Evolutionary conservation across 1,140 invertebrate species (phyloP), one percentile per base, ranked within the genome.

Genomic region (Tyrophagus putrescentiae): DNA sequence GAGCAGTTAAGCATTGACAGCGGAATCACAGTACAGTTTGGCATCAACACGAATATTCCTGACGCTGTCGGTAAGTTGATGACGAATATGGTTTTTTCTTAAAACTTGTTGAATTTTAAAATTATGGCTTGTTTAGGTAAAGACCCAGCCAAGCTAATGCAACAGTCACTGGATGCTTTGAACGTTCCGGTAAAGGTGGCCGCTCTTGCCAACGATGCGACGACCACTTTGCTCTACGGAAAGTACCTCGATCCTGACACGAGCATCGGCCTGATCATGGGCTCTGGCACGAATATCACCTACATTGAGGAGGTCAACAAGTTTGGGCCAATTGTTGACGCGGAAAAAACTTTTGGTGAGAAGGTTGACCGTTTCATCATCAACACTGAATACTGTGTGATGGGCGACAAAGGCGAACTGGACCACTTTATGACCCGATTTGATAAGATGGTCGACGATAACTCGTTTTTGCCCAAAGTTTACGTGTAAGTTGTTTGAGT

Each of bases 381-480:
- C 60, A 84, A 87, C 68, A 82, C 82, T 39, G 85, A 88, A 71
- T 85, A 82, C 82, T 85, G 85, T 64, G 83, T 83, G n/a, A 84
- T 87, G 69, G 85, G 85, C 9, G 83, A 87, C 67, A 83, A 85
- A 67, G 85, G 84, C 3, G 76, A 78, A 4, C 67, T 87, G 18
- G 80, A 85, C 67, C 84, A 84, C 67, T 77, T 85, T 28, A 79
- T 79, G 65, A 85, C 84, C 7, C 76, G 84, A 50, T 84, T 80
- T 65, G 85, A 88, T 69, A 65, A 65, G 53, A 66, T 69, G 25
- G 69, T 80, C 9, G 78, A 80, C 68, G 69, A 71, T 58, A 70
- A 70, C 41, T 78, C 76, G 28, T 70, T 80, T 23, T 44, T 66
- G 21, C 60, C 63, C n/a, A 29, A 65, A 23, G 66, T 60, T 34